Conservation (phyloP, 1,140 invertebrate species). For the Centruroides vittatus region DNA sequence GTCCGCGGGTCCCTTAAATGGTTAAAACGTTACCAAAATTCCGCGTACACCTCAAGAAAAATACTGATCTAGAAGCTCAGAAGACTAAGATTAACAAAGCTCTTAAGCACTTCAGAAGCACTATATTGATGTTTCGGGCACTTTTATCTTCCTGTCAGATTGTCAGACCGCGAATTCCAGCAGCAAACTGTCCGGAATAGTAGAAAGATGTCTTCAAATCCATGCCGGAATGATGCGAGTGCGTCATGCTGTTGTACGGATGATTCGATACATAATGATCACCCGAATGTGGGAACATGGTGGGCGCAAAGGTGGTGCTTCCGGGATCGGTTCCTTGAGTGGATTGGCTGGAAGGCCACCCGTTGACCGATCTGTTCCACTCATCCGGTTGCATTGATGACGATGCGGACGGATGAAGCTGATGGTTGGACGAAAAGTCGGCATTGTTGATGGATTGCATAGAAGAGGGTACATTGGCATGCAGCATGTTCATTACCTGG, state of each 20-base stretch:
- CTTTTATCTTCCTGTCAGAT: neutral
- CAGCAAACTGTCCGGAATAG: slow-evolving; percentile 11
- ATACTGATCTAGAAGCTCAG: too few relatives aligned
- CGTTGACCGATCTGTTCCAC: slow-evolving; percentile 3
- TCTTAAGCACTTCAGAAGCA: too few relatives aligned
- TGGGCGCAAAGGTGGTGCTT: neutral
- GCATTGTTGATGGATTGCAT: slow-evolving; percentile 1
- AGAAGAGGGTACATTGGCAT: neutral
- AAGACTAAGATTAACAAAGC: too few relatives aligned
- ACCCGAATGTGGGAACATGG: slow-evolving; percentile 1
- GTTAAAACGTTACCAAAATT: too few relatives aligned
- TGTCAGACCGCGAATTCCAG: slow-evolving; percentile 5
- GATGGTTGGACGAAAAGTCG: neutral
- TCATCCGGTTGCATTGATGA: neutral
- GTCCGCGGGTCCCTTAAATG: too few relatives aligned
- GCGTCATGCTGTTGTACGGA: slow-evolving; percentile 6
- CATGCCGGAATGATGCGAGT: neutral
- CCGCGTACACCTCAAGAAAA: too few relatives aligned
- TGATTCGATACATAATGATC: neutral
- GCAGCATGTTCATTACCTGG: slow-evolving; percentile 9
- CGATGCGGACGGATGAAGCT: neutral
- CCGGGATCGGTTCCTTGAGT: neutral
- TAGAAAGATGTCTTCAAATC: slow-evolving; percentile 13
- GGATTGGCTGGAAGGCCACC: neutral
- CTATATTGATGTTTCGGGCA: too few relatives aligned